These are phyloP conservation scores for Stigmatopora argus DNA, from an alignment of 2,113 vertebrate genomes.

Conservation along the genomic window DNA sequence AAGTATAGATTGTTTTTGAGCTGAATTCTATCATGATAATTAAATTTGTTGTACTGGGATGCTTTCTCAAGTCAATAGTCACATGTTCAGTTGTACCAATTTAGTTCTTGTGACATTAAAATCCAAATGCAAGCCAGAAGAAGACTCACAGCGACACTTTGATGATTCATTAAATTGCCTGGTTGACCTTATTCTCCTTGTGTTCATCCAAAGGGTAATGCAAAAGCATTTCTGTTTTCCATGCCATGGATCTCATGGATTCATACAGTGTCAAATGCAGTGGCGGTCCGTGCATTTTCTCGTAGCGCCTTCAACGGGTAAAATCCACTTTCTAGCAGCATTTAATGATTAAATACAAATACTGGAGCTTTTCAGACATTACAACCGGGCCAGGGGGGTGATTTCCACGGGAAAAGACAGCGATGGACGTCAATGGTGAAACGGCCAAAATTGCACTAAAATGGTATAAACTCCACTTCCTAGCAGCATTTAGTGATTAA, in stretches of 20 bases:
- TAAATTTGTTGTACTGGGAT: constrained; percentile 69
- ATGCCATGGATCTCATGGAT: background rate
- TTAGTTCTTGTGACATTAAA: constrained; percentile 50
- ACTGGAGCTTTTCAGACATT: too few species aligned
- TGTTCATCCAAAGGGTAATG: constrained; percentile 27
- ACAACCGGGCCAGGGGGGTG: too few species aligned
- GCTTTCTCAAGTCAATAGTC: constrained; percentile 62
- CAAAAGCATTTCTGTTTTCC: background rate
- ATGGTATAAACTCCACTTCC: too few species aligned
- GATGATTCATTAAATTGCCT: constrained; percentile 48
- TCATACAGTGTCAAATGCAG: background rate
- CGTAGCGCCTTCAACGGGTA: too few species aligned
- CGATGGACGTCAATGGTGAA: too few species aligned
- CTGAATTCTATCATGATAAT: constrained; percentile 77
- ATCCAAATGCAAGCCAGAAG: constrained; percentile 38
- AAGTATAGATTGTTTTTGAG: constrained; percentile 79
- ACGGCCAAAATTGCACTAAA: too few species aligned
- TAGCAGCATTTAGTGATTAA: too few species aligned
- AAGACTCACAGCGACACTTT: constrained; percentile 61
- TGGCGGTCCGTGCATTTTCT: too few species aligned
- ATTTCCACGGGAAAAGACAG: too few species aligned
- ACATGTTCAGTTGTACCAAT: constrained; percentile 65
- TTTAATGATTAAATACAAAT: too few species aligned
- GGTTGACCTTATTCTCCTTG: constrained; percentile 16
- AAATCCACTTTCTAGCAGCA: too few species aligned